phyloP scores from a whole-genome alignment of 2,797 vertebrate genomes.

The Odontamblyopus rebecca region DNA sequence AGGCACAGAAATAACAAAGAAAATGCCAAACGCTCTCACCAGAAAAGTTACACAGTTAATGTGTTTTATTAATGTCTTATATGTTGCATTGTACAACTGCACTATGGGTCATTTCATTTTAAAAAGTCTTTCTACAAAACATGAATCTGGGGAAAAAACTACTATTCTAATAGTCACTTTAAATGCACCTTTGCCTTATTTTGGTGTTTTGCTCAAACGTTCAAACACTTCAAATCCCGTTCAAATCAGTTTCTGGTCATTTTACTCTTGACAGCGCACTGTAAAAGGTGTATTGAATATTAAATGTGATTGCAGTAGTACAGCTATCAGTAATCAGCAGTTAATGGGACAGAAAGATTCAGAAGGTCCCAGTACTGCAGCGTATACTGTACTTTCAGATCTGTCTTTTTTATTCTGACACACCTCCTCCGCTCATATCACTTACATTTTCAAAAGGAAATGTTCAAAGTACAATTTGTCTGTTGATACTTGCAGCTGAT shows the following conservation, averaged over 20 bases:
- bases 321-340: constrained; percentile 1
- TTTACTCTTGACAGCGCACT: not conserved
- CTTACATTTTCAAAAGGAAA: too few species aligned
- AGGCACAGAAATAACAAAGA: too few species aligned
- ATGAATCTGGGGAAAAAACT: not conserved
- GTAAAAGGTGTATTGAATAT: constrained; percentile 9
- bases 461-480: too few species aligned
- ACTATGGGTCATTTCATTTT: not conserved
- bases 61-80: too few species aligned
- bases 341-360: constrained; percentile 7
- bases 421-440: too few species aligned
- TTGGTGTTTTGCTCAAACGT: constrained; percentile 3
- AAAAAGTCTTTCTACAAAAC: not conserved
- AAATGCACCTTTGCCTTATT: not conserved
- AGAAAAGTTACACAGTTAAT: too few species aligned
- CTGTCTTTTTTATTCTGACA: not conserved
- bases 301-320: constrained; percentile 27
- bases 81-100: too few species aligned
- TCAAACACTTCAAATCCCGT: constrained; percentile 16
- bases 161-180: not conserved
- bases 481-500: too few species aligned
- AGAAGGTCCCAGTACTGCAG: not conserved
- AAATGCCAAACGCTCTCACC: too few species aligned
- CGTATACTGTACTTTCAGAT: not conserved
- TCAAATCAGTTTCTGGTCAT: constrained; percentile 9